Evolutionary conservation across 2,888 invertebrate genomes (phyloP).

Genomic region (Callyntrura sp.): DNA sequence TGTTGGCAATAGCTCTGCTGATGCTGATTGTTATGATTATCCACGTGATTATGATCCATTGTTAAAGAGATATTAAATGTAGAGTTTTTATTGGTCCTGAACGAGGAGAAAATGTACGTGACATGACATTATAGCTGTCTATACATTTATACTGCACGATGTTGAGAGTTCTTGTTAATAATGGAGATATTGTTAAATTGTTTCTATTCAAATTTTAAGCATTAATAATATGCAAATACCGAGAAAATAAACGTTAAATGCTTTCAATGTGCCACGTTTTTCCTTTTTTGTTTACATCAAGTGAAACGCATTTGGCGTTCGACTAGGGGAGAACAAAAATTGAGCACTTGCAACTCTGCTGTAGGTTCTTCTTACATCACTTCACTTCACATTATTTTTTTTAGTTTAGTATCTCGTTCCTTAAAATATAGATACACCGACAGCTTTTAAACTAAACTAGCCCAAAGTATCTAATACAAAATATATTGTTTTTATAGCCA

Average conservation of each 20-base stretch:
- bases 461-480: too few relatives aligned
- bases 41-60: constrained; percentile 60
- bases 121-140: constrained; percentile 57
- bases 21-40: constrained; percentile 74
- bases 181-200: constrained; percentile 1
- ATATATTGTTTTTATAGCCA: too few relatives aligned
- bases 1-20: constrained; percentile 69
- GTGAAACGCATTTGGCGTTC: not conserved
- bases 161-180: constrained; percentile 1
- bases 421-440: too few relatives aligned
- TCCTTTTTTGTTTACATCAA: too few relatives aligned
- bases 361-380: too few relatives aligned
- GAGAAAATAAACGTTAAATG: not conserved
- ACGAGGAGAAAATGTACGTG: constrained; percentile 41
- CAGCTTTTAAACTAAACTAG: too few relatives aligned
- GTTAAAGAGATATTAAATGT: constrained; percentile 50
- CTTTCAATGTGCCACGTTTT: not conserved
- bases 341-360: too few relatives aligned
- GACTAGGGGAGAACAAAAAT: too few relatives aligned
- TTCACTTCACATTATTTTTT: too few relatives aligned
- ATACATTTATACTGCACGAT: constrained; percentile 14
- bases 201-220: constrained; percentile 18
- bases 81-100: constrained; percentile 30
- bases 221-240: not conserved
- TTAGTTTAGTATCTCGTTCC: too few relatives aligned